Base-by-base conservation (phyloP, 2,888 invertebrate species). In the Noctua pronuba region DNA sequence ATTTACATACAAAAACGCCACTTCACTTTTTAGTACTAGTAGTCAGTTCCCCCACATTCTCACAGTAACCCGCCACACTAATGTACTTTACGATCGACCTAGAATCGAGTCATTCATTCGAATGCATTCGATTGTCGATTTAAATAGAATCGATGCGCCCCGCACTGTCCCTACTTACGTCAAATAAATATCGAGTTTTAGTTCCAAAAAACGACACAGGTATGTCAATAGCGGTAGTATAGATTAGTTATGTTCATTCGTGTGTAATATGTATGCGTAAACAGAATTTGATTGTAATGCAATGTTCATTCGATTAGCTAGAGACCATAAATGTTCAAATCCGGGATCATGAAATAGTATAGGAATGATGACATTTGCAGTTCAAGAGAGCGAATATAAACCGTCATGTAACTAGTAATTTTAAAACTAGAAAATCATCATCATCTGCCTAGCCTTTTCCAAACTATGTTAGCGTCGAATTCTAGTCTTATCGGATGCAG, bases 161-260 rank as follows among this genome's bases (percentile, higher is more conserved):
- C 41, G 70, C 78, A 80, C 82, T 83, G 83, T 72, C 73, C 81
- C 74, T 84, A 77, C 82, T 82, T 80, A 77, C 79, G 88, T 88
- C 88, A 88, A 87, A 88, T 89, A 88, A 88, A 88, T 86, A 84
- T 76, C 16, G 75, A 85, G 81, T 80, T 88, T 88, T 89, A 88
- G 88, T 88, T 89, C 82, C 79, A 77, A 83, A 88, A 86, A 77
- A 84, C 68, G 88, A 84, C 83, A 84, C 83, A n/a, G 80, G 85
- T 83, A 88, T 88, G 83, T 83, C 84, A 84, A 88, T 88, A 76
- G 82, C 74, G 85, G 78, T 80, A 88, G 69, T 80, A 35, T 66
- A 80, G 41, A 74, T 83, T 79, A 78, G 52, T 79, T 71, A 77
- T 75, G 62, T 66, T 67, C 79, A 75, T 85, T 85, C 76, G 66